A percentile compares a stretch with the other conserved stretches of the same genome.
Evolutionary conservation across 2,113 vertebrate genomes (phyloP).

Genomic region (Laticauda laticaudata): DNA sequence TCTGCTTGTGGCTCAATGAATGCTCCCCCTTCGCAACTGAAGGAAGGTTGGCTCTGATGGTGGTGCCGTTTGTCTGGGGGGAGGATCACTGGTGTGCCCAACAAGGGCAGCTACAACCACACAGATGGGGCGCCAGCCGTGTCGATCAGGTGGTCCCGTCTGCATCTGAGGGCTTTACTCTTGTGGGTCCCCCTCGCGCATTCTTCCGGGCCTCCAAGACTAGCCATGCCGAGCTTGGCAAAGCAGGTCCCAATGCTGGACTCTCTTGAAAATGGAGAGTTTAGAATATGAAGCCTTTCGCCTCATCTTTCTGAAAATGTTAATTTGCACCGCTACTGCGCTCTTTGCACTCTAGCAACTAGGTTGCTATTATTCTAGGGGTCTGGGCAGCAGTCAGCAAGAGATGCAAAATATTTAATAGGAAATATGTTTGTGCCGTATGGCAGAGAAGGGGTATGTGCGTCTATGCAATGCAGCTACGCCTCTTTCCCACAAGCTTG

Average conservation of each 20-base stretch:
- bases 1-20: background rate
- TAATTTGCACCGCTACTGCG: background rate
- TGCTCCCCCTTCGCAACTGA: background rate
- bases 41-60: background rate
- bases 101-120: background rate
- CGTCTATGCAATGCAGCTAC: background rate
- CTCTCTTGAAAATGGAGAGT: background rate
- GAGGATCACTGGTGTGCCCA: background rate
- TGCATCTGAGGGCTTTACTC: no score
- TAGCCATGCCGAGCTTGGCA: background rate
- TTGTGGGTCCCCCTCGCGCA: background rate
- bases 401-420: background rate
- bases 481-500: background rate
- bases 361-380: background rate
- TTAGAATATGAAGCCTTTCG: background rate
- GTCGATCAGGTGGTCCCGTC: background rate
- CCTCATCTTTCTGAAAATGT: background rate
- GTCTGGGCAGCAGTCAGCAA: background rate
- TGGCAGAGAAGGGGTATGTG: background rate
- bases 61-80: background rate
- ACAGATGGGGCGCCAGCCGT: background rate
- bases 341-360: background rate
- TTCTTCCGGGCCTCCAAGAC: background rate
- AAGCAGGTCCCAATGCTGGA: background rate
- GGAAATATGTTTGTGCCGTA: background rate